Evolutionary conservation across 64 coral and sea anemone genomes (phyloP), one percentile per base, ranked within the genome.

Genomic region (Stichodactyla mertensii): DNA sequence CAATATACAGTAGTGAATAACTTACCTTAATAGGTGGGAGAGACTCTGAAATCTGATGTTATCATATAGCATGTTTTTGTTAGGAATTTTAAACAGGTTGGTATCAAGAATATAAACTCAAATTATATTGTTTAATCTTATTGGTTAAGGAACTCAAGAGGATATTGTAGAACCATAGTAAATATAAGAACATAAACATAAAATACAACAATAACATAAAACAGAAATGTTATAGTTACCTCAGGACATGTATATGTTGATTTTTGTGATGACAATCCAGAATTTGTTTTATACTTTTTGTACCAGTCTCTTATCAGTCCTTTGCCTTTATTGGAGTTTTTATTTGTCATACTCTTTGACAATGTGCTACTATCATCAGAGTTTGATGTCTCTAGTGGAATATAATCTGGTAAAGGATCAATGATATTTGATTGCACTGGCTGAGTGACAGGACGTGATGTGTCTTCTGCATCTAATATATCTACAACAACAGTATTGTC

Each of bases 281-380:
- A 69, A 69, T 24, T 79, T 45, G 77, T 51, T 79, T 36, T 79
- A 79, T 16, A 79, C 77, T 79, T 79, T 79, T 36, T 28, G 52
- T 79, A 79, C 77, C 77, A 79, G 3, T 79, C 28, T 45, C 51
- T 51, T 23, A 79, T 3, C 26, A 51, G 28, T 79, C 27, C 51
- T 12, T 79, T 79, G 4, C 51, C 18, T 36, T 79, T 52, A 69
- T 24, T 20, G 19, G n/a, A 23, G 19, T 8, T 5, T 26, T n/a
- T 9, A 22, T 7, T 7, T 69, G 19, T 20, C 19, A 7, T 7
- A 69, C 19, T 69, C 5, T 69, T 23, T 69, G 69, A 27, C 12
- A 23, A 31, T 74, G 69, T 13, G 22, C 15, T 19, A 64, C 15
- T 2, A 64, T 19, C 16, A 64, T n/a, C 14, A 16, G 59, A 61